phyloP scores from a whole-genome alignment of 2,888 invertebrate species.

The Clistopyga incitator region DNA sequence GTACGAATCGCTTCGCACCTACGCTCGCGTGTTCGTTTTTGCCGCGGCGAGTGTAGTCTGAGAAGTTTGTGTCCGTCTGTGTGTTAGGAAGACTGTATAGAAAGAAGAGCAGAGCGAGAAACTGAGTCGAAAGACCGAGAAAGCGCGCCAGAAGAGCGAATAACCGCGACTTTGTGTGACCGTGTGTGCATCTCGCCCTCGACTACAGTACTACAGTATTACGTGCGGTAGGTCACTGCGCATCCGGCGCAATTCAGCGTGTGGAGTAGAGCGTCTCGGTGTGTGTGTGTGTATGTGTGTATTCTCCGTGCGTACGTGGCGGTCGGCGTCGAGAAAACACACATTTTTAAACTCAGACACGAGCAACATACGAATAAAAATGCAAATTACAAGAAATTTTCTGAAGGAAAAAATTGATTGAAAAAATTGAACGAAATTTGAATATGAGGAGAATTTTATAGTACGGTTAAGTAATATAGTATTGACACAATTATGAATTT shows the following conservation, averaged over 20 bases:
- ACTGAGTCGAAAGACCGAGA: constrained; percentile 21
- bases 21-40: constrained; percentile 35
- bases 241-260: constrained; percentile 61
- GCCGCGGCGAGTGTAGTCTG: constrained; percentile 5
- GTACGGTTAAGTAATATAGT: too few species aligned
- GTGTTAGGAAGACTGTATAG: constrained; percentile 17
- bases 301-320: background rate
- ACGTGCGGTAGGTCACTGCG: constrained; percentile 69
- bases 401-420: too few species aligned
- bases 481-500: too few species aligned
- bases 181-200: constrained; percentile 19
- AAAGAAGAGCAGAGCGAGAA: constrained; percentile 10
- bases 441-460: too few species aligned
- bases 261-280: constrained; percentile 41
- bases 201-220: constrained; percentile 14
- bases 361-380: too few species aligned
- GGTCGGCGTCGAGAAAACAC: background rate
- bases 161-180: background rate
- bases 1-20: constrained; percentile 53
- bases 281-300: constrained; percentile 18
- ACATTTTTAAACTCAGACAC: background rate
- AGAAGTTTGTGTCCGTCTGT: background rate
- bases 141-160: constrained; percentile 19
- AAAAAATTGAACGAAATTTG: too few species aligned
- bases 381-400: too few species aligned